A percentile compares a stretch with the other conserved stretches of the same genome.
Evolutionary conservation across 64 coral and sea anemone species (phyloP).

Genomic region (Actinia tenebrosa): DNA sequence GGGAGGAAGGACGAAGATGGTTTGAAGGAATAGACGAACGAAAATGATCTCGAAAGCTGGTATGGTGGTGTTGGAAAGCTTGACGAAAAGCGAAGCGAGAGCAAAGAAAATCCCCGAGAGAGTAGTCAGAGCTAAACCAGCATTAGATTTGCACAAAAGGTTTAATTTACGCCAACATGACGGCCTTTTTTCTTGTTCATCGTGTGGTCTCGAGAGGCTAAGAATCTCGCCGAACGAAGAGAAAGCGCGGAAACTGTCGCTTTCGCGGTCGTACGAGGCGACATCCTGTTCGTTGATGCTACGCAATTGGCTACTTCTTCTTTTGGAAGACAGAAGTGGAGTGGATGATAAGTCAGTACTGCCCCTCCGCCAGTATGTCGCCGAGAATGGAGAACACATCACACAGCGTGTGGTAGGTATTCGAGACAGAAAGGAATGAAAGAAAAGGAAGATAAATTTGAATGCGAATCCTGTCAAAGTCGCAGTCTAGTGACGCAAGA

Average conservation of each 20-base stretch:
- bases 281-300: not conserved
- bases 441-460: not conserved
- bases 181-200: constrained; percentile 1
- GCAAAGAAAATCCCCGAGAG: constrained; percentile 67
- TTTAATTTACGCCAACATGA: not conserved
- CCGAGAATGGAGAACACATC: constrained; percentile 27
- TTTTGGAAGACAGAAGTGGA: not conserved
- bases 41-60: constrained; percentile 86
- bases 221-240: constrained; percentile 51
- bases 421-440: not conserved
- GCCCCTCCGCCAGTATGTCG: constrained; percentile 4
- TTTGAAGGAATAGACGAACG: constrained; percentile 69
- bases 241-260: constrained; percentile 74
- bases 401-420: too few species aligned
- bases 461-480: not conserved
- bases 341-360: not conserved
- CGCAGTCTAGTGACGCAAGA: too few species aligned
- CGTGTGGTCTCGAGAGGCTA: constrained; percentile 41
- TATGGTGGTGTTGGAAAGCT: constrained; percentile 75
- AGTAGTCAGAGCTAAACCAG: constrained; percentile 52
- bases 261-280: constrained; percentile 38
- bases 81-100: constrained; percentile 76
- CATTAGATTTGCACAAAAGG: constrained; percentile 31
- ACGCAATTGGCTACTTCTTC: not conserved
- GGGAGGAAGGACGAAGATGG: constrained; percentile 53